Conservation (phyloP, 2,113 vertebrate genomes). For the Mesoclemmys tuberculata region DNA sequence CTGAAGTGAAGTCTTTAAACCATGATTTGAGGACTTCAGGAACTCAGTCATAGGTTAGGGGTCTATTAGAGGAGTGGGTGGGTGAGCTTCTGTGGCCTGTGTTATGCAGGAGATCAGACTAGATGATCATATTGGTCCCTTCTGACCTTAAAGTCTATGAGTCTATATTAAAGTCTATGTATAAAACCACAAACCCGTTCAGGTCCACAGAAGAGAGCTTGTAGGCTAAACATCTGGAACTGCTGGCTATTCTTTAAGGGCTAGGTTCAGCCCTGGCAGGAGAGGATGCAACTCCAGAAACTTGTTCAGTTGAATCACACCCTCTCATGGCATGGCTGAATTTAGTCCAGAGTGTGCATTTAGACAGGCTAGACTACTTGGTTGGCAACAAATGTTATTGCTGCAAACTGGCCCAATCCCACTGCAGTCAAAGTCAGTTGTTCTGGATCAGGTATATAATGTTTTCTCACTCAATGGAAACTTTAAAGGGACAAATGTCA, state of each 20-base stretch:
- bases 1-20: no score
- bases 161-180: no score
- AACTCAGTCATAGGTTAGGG: no score
- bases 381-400: not conserved
- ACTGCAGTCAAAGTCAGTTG: not conserved
- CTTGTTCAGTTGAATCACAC: not conserved
- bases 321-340: not conserved
- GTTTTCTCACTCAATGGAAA: not conserved
- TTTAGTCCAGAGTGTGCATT: not conserved
- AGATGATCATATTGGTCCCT: no score
- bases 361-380: not conserved
- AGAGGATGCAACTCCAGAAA: not conserved
- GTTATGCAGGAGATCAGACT: no score
- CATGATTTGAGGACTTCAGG: no score
- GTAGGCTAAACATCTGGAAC: not conserved
- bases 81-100: no score
- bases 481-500: not conserved
- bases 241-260: not conserved
- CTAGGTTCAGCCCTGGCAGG: not conserved
- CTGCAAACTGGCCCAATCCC: not conserved
- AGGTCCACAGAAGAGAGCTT: not conserved
- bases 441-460: not conserved
- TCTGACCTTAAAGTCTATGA: no score
- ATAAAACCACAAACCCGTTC: not conserved
- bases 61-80: no score